Percentiles rank a stretch among this genome's conserved stretches.
These are phyloP conservation scores for Linepithema humile DNA, from an alignment of 1,140 invertebrate genomes.

Conservation along the genomic window DNA sequence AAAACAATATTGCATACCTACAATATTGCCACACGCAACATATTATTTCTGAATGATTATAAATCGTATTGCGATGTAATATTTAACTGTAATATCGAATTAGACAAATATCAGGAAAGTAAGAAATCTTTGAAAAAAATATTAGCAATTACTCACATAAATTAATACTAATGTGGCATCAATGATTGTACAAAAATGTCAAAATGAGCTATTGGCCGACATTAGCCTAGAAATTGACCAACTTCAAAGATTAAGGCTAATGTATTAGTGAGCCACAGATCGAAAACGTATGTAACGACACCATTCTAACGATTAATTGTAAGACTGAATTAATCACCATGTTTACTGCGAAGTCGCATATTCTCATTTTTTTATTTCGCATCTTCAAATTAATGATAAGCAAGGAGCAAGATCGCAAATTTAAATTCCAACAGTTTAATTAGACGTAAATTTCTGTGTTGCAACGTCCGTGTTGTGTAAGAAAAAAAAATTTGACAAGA, in stretches of 20 bases:
- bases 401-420: neutral
- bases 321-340: neutral
- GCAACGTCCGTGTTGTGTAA: too few relatives aligned
- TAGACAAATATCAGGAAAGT: neutral
- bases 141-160: neutral
- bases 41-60: neutral
- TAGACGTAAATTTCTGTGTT: neutral
- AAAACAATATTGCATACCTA: neutral
- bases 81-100: neutral
- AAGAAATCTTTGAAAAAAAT: neutral
- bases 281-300: neutral
- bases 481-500: neutral
- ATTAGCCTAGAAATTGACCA: neutral
- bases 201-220: neutral
- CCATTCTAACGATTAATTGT: neutral
- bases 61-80: neutral
- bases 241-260: neutral
- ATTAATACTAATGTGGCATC: neutral
- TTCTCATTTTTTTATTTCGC: neutral
- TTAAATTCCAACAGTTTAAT: neutral
- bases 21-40: neutral
- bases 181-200: neutral
- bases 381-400: neutral
- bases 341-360: neutral
- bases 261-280: neutral